Evolutionary conservation across 2,113 vertebrate genomes (phyloP), one percentile per base, ranked within the genome.

Genomic region (Tympanuchus pallidicinctus): DNA sequence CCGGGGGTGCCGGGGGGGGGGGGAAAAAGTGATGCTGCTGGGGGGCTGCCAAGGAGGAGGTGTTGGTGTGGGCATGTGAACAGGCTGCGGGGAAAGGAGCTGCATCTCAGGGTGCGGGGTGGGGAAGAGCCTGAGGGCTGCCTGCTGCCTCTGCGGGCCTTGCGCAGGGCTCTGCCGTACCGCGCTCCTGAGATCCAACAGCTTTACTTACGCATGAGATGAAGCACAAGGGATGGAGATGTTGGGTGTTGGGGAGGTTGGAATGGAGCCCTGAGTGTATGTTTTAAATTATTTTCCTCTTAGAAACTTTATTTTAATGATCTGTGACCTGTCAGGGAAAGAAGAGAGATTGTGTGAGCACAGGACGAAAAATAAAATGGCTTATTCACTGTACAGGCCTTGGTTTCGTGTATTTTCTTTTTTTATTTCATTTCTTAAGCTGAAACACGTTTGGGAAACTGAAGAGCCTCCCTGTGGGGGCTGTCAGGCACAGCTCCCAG

Each of bases 291-390:
- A 78, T 96, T 94, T 94, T 96, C 94, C 93, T 97, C 95, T 96
- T 97, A 97, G 96, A 97, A 94, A 97, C 91, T 97, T 97, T 96
- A 93, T 97, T 97, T 96, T 95, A 96, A 96, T 97, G 98, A 95
- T 97, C 96, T 97, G 95, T 97, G 98, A 98, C 95, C 97, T 97
- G 97, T 96, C 97, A 96, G 97, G 97, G 97, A 97, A 84, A 93
- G 96, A 94, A 95, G 97, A 91, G 97, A 97, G 95, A 87, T 90
- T 86, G 96, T 97, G 97, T 97, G 97, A 98, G 97, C 97, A 98
- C 98, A 98, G 97, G 97, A 98, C 96, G 96, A 97, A 95, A 64
- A 97, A 97, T 97, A 97, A 98, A 98, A 95, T 43, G 69, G 97
- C 97, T 97, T 97, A 97, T 97, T 97, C 94, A 97, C 97, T 97